Conservation (phyloP, 2,113 vertebrate genomes). For the Sinocyclocheilus rhinocerous region DNA sequence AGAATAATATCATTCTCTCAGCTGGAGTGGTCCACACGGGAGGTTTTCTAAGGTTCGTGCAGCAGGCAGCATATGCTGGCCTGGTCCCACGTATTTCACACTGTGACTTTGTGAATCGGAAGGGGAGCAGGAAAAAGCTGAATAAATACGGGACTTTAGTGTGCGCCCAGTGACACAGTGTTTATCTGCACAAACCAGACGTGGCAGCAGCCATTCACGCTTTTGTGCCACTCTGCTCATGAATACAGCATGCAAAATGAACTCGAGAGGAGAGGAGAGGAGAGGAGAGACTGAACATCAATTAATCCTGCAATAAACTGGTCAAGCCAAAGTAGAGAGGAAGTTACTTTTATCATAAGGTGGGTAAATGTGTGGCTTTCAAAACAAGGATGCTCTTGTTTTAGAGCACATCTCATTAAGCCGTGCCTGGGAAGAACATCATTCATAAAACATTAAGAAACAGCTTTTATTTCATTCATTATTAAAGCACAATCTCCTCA, state of each 20-base stretch:
- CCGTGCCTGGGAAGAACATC: constrained; percentile 26
- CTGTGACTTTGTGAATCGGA: constrained; percentile 24
- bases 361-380: constrained; percentile 9
- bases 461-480: constrained; percentile 68
- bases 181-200: constrained; percentile 45
- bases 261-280: background rate
- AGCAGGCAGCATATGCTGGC: constrained; percentile 12
- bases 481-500: constrained; percentile 61
- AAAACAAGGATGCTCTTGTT: background rate
- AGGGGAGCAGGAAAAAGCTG: constrained; percentile 8
- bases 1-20: constrained; percentile 35
- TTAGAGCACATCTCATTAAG: constrained; percentile 5
- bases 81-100: constrained; percentile 25
- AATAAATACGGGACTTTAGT: constrained; percentile 40
- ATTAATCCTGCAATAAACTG: background rate
- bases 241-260: constrained; percentile 29
- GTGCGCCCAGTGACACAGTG: constrained; percentile 9
- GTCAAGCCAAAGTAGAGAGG: background rate
- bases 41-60: constrained; percentile 16
- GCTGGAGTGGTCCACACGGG: background rate
- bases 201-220: constrained; percentile 21
- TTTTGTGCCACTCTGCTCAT: constrained; percentile 28
- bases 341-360: background rate
- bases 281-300: background rate
- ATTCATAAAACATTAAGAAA: constrained; percentile 70